Percentiles rank a stretch among this genome's conserved stretches.
Evolutionary conservation across 2,797 vertebrate species (phyloP).

Genomic region (Champsocephalus esox): DNA sequence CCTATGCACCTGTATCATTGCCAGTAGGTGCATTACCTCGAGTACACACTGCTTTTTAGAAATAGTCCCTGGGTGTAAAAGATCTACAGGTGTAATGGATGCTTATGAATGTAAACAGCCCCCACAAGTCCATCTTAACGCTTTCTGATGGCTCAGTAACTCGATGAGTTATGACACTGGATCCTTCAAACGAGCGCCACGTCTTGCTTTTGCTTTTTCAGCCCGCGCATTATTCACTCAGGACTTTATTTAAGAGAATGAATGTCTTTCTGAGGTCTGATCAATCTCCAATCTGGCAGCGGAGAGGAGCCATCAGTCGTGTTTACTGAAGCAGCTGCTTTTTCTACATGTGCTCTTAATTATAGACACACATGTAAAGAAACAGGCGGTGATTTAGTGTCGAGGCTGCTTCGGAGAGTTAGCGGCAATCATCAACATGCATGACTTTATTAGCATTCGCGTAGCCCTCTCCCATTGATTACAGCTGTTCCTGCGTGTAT

Average conservation of each 20-base stretch:
- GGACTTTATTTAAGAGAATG: constrained; percentile 48
- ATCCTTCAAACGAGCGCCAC: constrained; percentile 37
- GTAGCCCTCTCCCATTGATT: constrained; percentile 82
- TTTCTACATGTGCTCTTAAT: constrained; percentile 71
- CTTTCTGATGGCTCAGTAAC: background rate
- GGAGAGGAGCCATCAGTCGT: constrained; percentile 31
- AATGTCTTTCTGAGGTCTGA: constrained; percentile 52
- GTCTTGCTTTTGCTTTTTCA: constrained; percentile 39
- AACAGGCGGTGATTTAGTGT: constrained; percentile 77
- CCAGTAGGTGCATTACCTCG: too few species aligned
- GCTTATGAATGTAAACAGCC: constrained; percentile 16
- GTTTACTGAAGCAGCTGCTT: constrained; percentile 60
- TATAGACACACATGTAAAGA: constrained; percentile 50
- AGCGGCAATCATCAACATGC: constrained; percentile 83
- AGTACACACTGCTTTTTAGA: background rate
- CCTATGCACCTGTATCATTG: too few species aligned
- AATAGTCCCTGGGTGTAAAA: constrained; percentile 3
- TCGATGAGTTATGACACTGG: constrained; percentile 22
- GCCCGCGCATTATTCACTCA: constrained; percentile 37
- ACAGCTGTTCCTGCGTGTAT: constrained; percentile 58
- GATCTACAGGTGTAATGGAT: constrained; percentile 14
- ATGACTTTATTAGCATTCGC: constrained; percentile 85
- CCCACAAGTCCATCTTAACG: background rate
- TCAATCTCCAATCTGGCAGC: constrained; percentile 41
- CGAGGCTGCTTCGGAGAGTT: constrained; percentile 64